These are phyloP conservation scores for Tenodera sinensis DNA, from an alignment of 2,888 invertebrate genomes.

Conservation along the genomic window DNA sequence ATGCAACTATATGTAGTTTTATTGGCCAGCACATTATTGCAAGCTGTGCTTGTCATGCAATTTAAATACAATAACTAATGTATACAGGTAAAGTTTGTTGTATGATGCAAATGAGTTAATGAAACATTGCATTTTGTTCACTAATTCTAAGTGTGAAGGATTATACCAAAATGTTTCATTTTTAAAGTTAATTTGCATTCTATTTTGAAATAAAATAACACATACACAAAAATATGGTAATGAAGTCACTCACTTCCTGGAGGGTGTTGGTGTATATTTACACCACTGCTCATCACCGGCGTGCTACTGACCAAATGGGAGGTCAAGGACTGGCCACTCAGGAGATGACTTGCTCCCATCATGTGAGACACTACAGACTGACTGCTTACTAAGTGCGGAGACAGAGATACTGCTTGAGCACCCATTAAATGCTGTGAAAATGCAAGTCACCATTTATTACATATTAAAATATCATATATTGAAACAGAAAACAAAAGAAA, in stretches of 20 bases:
- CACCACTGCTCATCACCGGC: conserved; percentile 26
- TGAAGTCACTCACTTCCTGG: conserved; percentile 17
- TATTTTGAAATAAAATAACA: background rate
- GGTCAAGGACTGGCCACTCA: background rate
- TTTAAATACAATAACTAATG: background rate
- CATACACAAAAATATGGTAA: background rate
- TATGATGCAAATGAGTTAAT: background rate
- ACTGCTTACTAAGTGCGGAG: conserved; percentile 23
- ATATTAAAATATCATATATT: background rate
- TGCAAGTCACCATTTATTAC: background rate
- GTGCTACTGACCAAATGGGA: conserved; percentile 15
- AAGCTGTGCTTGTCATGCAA: background rate
- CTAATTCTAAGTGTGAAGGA: background rate
- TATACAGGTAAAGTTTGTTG: background rate
- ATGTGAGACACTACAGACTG: conserved; percentile 26
- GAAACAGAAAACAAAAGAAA: background rate
- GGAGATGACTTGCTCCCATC: background rate
- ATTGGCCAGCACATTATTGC: background rate
- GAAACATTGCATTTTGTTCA: background rate
- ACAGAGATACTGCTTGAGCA: background rate
- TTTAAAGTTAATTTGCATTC: background rate
- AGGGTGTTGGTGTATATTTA: conserved; percentile 1
- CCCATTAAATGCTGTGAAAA: background rate
- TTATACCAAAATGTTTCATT: background rate
- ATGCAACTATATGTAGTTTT: background rate